These are phyloP conservation scores for Mus pahari DNA, from an alignment of 2,113 vertebrate genomes.

Conservation along the genomic window DNA sequence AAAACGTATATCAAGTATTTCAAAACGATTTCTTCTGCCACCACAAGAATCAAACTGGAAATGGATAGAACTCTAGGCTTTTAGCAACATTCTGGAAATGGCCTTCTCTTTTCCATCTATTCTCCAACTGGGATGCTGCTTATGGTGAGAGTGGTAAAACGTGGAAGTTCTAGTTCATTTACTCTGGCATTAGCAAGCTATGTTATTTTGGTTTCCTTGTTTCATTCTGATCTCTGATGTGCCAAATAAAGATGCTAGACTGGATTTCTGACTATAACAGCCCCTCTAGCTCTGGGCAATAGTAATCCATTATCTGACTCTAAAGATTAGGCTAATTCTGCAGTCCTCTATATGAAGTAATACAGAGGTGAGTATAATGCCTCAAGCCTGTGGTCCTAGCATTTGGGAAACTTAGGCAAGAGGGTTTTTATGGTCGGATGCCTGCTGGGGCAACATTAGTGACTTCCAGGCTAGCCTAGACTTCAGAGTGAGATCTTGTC, in stretches of 20 bases:
- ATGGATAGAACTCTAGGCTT: slow-evolving; percentile 20
- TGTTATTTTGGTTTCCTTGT: background rate
- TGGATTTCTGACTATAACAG: background rate
- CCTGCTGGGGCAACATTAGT: background rate
- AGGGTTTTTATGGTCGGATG: background rate
- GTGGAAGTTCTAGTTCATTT: background rate
- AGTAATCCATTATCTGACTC: background rate
- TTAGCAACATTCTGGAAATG: slow-evolving; percentile 16
- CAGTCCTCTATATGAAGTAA: background rate
- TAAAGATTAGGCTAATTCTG: background rate
- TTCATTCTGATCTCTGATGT: background rate
- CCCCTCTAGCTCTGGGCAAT: background rate
- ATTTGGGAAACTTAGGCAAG: background rate
- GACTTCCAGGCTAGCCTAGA: background rate
- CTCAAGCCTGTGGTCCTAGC: background rate
- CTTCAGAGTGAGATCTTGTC: background rate
- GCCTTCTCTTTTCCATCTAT: background rate
- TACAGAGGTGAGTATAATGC: background rate
- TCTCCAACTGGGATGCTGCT: background rate
- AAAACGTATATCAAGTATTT: background rate
- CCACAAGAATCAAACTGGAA: background rate
- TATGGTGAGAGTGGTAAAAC: background rate
- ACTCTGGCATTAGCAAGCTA: background rate
- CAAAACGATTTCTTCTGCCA: background rate
- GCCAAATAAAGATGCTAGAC: background rate